Evolutionary conservation across 2,888 invertebrate species (phyloP), one percentile per base, ranked within the genome.

Genomic region (Pecten maximus): DNA sequence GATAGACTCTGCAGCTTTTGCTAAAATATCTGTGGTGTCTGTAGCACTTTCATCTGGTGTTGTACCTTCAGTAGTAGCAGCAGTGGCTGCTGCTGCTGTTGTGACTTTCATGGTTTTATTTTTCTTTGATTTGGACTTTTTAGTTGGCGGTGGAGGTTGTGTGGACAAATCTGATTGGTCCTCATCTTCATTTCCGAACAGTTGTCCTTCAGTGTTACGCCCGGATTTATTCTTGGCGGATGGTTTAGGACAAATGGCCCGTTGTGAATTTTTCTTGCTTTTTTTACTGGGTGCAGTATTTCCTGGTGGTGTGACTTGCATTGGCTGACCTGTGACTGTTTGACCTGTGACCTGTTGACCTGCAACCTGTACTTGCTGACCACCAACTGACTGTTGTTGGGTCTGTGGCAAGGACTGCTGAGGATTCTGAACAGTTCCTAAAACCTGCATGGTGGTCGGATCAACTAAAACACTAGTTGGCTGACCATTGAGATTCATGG

Each of bases 1-100:
- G 60, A 97, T 97, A 0, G 97, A 97, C 91, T 96, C 96, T 19
- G 97, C 96, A 35, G 97, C 97, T 94, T 97, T 96, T 8, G 97
- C 97, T 88, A 97, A 94, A 90, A 97, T 97, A 88, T 94, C 94
- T n/a, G 93, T 93, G 15, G 92, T 92, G 60, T 92, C 92, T 54
- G 93, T 92, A 15, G 93, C 91, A 90, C 54, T 50, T 50, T 88
- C 50, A 16, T 90, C 88, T 15, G 88, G 50, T 50, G 28, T 44
- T 4, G 35, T n/a, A 35, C n/a, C 40, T 6, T 40, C 88, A 28
- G 74, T 28, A 86, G 86, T 35, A 50, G 23, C n/a, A 40, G 87
- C 40, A 89, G 40, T 89, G 12, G 88, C 86, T 48, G 39, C 40
- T 40, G 87, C 90, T 48, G 87, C 40, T 48, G 54, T 87, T 40